Evolutionary conservation across 2,113 vertebrate genomes (phyloP).

Genomic region (Mionectes macconnelli): DNA sequence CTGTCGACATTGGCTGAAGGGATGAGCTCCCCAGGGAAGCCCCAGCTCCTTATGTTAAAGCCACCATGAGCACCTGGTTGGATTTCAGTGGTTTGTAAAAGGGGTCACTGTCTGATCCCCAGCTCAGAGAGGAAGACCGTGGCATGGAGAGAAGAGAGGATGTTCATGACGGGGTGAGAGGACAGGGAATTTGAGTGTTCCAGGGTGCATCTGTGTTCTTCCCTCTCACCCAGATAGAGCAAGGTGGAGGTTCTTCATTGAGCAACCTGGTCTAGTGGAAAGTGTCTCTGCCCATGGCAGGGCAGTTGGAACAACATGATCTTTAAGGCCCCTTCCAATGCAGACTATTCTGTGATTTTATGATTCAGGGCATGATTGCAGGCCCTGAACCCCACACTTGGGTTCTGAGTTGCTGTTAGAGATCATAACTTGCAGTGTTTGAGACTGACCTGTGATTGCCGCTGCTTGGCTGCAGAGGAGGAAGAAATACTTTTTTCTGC

Average conservation of each 20-base stretch:
- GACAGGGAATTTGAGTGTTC: neutral
- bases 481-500: constrained; percentile 17
- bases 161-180: neutral
- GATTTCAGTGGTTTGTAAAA: neutral
- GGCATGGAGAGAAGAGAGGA: neutral
- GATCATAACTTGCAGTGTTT: neutral
- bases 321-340: neutral
- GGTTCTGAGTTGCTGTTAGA: neutral
- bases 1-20: neutral
- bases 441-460: constrained; percentile 19
- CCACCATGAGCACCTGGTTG: neutral
- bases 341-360: neutral
- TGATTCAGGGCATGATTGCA: neutral
- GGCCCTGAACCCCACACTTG: neutral
- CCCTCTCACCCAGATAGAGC: neutral
- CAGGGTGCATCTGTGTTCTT: neutral
- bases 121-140: neutral
- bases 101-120: neutral
- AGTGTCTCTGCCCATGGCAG: neutral
- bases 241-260: neutral
- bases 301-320: neutral
- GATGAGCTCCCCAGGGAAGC: constrained; percentile 14
- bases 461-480: neutral
- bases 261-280: neutral
- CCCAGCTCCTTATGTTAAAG: neutral